Base-by-base conservation (phyloP, 2,797 vertebrate species). In the Chrosomus eos region DNA sequence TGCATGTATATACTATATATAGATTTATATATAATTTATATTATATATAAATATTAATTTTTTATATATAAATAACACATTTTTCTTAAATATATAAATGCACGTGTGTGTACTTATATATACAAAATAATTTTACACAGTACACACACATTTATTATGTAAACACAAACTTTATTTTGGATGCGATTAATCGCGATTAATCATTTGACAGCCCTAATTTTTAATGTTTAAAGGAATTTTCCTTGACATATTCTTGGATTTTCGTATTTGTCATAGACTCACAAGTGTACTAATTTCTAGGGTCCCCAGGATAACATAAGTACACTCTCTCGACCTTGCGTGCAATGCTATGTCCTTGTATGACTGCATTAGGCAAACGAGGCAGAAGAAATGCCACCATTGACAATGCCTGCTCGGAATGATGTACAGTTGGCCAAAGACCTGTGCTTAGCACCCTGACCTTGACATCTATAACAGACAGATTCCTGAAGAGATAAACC, bases 361-460 rank as follows among this genome's bases (percentile, higher is more conserved):
- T 76, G 62, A 76, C 33, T 66, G 36, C 48, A 77, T 83, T 73
- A 76, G 21, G 18, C 31, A 83, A 76, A 55, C 33, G 8, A 66
- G 48, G 62, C 45, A 16, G 62, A 83, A 77, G 9, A 66, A 76
- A 76, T 74, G 60, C n/a, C 80, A 60, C 62, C 23, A 60, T 38
- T 81, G 53, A 38, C 51, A 76, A 68, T 58, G n/a, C 10, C 81
- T 80, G 58, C 86, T 85, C 70, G 88, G 86, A 86, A 90, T 89
- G 80, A 38, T 87, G 90, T 90, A 91, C 45, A 84, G 81, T 87
- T 88, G 83, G 74, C 83, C 79, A 58, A 36, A 66, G 67, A 85
- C 81, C 80, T 82, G 11, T 85, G 68, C 31, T 88, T 74, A 88
- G 86, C 43, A 77, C 40, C 45, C 40, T 81, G 87, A 91, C 90